phyloP scores from a whole-genome alignment of 2,888 invertebrate species.

The Augiades crinisus region DNA sequence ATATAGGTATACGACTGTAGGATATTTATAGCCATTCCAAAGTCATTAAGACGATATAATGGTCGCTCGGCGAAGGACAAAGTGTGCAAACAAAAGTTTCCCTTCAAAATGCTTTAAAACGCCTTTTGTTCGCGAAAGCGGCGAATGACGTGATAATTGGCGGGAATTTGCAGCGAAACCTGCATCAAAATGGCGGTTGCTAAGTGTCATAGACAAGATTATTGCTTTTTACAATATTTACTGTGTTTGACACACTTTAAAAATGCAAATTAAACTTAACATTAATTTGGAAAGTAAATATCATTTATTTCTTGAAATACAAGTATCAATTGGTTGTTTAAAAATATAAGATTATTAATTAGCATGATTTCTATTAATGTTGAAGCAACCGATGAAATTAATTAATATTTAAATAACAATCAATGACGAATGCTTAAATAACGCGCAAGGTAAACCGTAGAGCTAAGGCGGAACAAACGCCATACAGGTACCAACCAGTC shows the following conservation, averaged over 20 bases:
- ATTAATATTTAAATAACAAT: neutral
- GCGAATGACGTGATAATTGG: constrained; percentile 69
- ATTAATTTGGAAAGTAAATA: too few relatives aligned
- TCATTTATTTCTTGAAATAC: too few relatives aligned
- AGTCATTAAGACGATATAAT: constrained; percentile 57
- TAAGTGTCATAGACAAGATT: constrained; percentile 44
- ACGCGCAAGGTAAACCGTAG: constrained; percentile 2
- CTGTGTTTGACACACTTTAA: constrained; percentile 19
- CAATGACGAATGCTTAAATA: neutral
- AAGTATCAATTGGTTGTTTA: too few relatives aligned
- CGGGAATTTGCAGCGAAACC: constrained; percentile 53
- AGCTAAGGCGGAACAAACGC: constrained; percentile 21
- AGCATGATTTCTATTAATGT: too few relatives aligned
- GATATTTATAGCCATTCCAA: constrained; percentile 37
- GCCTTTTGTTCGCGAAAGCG: constrained; percentile 58
- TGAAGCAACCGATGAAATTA: too few relatives aligned
- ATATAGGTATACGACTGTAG: too few relatives aligned
- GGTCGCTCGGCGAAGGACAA: constrained; percentile 43
- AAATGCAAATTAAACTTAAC: too few relatives aligned
- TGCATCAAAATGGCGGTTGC: constrained; percentile 45
- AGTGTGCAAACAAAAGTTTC: constrained; percentile 59
- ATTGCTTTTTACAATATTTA: constrained; percentile 44
- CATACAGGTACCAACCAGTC: neutral
- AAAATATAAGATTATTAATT: too few relatives aligned
- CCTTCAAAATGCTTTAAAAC: constrained; percentile 53